These are phyloP conservation scores for Yoshiicerus persimilis DNA, from an alignment of 1,140 invertebrate genomes.

Conservation along the genomic window DNA sequence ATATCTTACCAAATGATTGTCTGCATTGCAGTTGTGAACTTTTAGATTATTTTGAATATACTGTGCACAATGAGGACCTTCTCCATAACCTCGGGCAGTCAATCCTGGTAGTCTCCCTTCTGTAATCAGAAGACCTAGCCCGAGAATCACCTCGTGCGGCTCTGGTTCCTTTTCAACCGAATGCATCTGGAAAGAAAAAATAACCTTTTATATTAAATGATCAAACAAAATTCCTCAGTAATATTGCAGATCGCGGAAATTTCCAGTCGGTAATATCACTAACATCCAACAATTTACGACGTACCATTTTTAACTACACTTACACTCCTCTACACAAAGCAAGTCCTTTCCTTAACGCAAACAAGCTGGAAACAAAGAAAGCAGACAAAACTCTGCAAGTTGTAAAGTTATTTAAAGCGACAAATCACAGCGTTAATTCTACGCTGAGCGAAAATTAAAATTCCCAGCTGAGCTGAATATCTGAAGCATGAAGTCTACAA, in stretches of 20 bases:
- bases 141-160: constrained; percentile 62
- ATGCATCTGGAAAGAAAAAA: constrained; percentile 31
- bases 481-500: no score
- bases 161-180: constrained; percentile 54
- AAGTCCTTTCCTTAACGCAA: no score
- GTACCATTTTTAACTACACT: no score
- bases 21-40: constrained; percentile 59
- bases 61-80: constrained; percentile 69
- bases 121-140: constrained; percentile 65
- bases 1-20: constrained; percentile 56
- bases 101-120: constrained; percentile 67
- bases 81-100: constrained; percentile 66
- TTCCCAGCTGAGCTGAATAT: neutral
- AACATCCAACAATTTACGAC: no score
- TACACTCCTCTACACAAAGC: no score
- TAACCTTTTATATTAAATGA: neutral
- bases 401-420: no score
- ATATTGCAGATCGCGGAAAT: no score
- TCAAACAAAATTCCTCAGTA: no score
- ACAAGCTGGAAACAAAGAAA: no score
- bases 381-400: no score
- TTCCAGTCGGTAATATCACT: no score
- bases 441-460: neutral
- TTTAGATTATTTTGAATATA: constrained; percentile 55
- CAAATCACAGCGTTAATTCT: no score